phyloP scores from a whole-genome alignment of 23 tunicate genomes.

The Styela clava region DNA sequence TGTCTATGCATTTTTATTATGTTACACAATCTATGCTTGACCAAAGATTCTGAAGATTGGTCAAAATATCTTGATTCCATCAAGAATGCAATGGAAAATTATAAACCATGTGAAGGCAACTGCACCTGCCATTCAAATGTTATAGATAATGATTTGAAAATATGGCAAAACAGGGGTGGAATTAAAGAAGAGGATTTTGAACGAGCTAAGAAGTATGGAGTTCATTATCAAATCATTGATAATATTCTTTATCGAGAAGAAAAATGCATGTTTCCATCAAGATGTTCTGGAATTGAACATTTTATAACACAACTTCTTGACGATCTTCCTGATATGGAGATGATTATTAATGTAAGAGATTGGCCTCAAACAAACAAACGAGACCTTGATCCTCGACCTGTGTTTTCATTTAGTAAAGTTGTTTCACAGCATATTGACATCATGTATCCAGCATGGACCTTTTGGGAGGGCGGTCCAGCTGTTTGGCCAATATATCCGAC shows the following conservation, averaged over 20 bases:
- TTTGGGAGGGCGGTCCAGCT: conserved; percentile 97
- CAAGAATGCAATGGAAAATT: conserved; percentile 38
- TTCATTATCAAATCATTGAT: conserved; percentile 76
- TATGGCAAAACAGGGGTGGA: conserved; percentile 63
- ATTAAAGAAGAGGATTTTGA: conserved; percentile 65
- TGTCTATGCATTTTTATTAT: background rate
- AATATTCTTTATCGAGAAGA: conserved; percentile 70
- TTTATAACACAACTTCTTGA: conserved; percentile 65
- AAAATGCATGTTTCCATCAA: conserved; percentile 65
- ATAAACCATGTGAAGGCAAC: conserved; percentile 73
- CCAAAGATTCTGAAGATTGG: conserved; percentile 35
- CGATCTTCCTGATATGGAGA: conserved; percentile 86
- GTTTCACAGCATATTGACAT: conserved; percentile 61
- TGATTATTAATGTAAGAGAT: conserved; percentile 75
- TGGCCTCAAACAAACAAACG: conserved; percentile 73
- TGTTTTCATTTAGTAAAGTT: conserved; percentile 88
- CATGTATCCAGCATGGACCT: conserved; percentile 98
- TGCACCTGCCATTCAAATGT: conserved; percentile 72
- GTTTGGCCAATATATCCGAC: conserved; percentile 81
- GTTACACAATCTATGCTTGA: background rate
- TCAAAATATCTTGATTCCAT: conserved; percentile 46
- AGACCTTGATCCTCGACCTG: conserved; percentile 41
- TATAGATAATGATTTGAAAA: conserved; percentile 45
- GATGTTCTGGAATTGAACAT: conserved; percentile 93
- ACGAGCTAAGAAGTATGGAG: conserved; percentile 29